Conservation (phyloP, 2,113 vertebrate genomes). For the Paracyprichromis sp. region DNA sequence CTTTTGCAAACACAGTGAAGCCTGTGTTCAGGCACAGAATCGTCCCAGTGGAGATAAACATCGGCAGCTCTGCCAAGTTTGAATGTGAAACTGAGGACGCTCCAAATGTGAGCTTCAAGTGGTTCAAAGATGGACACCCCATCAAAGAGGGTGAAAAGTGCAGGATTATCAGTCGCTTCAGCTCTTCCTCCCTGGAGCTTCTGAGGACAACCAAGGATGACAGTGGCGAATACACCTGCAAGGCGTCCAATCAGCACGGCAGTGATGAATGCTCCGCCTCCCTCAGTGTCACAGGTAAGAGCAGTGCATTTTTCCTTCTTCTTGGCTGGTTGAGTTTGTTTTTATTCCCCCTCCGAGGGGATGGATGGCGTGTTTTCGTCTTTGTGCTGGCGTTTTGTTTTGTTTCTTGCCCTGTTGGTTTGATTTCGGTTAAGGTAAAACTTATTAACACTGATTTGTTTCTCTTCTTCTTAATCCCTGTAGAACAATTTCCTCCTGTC, state of each 20-base stretch:
- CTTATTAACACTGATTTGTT: slow-evolving; percentile 23
- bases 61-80: slow-evolving; percentile 82
- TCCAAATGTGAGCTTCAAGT: slow-evolving; percentile 87
- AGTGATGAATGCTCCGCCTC: slow-evolving; percentile 84
- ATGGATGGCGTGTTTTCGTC: neutral
- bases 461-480: slow-evolving; percentile 68
- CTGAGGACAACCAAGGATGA: slow-evolving; percentile 78
- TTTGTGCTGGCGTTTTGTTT: neutral
- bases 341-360: neutral
- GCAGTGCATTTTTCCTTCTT: neutral
- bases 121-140: slow-evolving; percentile 85
- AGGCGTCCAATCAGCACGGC: slow-evolving; percentile 87
- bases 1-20: slow-evolving; percentile 62
- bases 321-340: neutral
- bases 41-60: slow-evolving; percentile 77
- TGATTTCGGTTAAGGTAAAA: neutral
- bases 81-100: slow-evolving; percentile 88
- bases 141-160: slow-evolving; percentile 85
- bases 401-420: neutral
- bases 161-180: slow-evolving; percentile 77
- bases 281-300: slow-evolving; percentile 87
- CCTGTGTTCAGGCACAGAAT: slow-evolving; percentile 84
- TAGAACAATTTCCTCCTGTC: slow-evolving; percentile 81
- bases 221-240: slow-evolving; percentile 88
- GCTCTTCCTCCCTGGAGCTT: slow-evolving; percentile 81